Conservation (phyloP, 1,140 invertebrate genomes). For the Latrodectus geometricus region DNA sequence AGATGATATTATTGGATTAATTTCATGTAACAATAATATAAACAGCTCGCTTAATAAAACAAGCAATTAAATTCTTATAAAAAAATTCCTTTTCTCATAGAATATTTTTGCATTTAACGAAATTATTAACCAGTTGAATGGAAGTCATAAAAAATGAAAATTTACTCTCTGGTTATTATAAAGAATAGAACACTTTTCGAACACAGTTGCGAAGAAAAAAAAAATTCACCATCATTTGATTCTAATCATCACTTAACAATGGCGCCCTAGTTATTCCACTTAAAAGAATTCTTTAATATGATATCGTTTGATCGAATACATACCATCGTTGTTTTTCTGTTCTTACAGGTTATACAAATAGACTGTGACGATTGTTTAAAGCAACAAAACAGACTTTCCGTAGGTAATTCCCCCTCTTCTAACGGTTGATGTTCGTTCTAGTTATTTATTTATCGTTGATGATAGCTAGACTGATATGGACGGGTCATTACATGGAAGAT, state of each 20-base stretch:
- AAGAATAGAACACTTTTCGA: too few relatives aligned
- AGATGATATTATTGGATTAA: too few relatives aligned
- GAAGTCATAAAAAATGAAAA: too few relatives aligned
- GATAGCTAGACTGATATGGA: slow-evolving; percentile 5
- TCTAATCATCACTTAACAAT: slow-evolving; percentile 5
- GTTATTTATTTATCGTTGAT: slow-evolving; percentile 1
- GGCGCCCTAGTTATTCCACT: slow-evolving; percentile 36
- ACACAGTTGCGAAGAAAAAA: too few relatives aligned
- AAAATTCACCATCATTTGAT: too few relatives aligned
- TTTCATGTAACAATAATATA: too few relatives aligned
- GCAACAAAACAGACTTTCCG: slow-evolving; percentile 9
- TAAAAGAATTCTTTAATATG: slow-evolving; percentile 53
- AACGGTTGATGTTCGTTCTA: slow-evolving; percentile 33
- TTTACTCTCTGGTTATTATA: too few relatives aligned
- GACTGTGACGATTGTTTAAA: slow-evolving; percentile 52
- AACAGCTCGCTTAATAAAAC: too few relatives aligned
- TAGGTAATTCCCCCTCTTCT: neutral
- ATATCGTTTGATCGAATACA: slow-evolving; percentile 38
- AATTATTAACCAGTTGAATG: too few relatives aligned
- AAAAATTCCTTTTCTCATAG: too few relatives aligned
- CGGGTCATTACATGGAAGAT: slow-evolving; percentile 28
- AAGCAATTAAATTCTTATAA: too few relatives aligned
- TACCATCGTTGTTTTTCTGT: slow-evolving; percentile 20
- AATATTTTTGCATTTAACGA: too few relatives aligned
- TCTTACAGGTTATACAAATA: neutral